phyloP scores from a whole-genome alignment of 2,888 invertebrate genomes.

The Mythimna vitellina region DNA sequence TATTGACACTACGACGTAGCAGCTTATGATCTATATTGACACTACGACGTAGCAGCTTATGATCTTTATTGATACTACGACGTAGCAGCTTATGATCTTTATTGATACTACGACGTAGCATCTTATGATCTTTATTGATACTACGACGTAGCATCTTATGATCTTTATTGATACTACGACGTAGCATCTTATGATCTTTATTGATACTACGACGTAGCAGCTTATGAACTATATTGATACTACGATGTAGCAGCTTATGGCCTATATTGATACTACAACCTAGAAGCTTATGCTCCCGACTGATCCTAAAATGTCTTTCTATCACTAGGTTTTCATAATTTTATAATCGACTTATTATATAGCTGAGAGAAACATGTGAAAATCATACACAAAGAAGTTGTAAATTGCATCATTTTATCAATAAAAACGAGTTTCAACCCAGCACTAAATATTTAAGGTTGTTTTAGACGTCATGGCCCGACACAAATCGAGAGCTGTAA shows the following conservation, averaged over 20 bases:
- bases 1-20: neutral
- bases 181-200: neutral
- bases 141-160: no score
- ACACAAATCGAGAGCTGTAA: constrained; percentile 68
- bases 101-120: no score
- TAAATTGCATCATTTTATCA: constrained; percentile 5
- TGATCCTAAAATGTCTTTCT: no score
- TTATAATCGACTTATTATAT: neutral
- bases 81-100: no score
- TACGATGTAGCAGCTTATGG: neutral
- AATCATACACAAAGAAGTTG: neutral
- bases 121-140: no score
- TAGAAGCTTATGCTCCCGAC: no score
- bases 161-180: neutral
- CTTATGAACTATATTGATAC: neutral
- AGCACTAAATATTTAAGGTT: constrained; percentile 10
- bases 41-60: no score
- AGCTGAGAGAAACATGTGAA: constrained; percentile 1
- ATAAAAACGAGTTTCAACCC: neutral
- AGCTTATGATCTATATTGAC: neutral
- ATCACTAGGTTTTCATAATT: neutral
- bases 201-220: neutral
- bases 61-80: no score
- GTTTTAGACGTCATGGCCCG: constrained; percentile 49
- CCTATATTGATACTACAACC: neutral